Evolutionary conservation across 2,888 invertebrate genomes (phyloP).

Genomic region (Macrophya alboannulata): DNA sequence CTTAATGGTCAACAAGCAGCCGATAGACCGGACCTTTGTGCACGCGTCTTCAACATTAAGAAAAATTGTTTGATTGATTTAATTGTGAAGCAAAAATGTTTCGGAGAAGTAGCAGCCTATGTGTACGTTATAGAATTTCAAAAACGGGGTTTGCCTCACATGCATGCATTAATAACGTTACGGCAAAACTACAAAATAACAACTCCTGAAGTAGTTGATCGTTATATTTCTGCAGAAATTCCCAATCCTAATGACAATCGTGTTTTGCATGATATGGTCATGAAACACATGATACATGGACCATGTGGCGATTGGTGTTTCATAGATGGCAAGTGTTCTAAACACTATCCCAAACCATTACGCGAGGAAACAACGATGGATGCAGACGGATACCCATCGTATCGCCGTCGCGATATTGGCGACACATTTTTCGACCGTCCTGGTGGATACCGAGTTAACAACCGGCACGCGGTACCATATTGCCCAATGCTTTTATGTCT

Average conservation of each 20-base stretch:
- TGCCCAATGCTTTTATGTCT: constrained; percentile 59
- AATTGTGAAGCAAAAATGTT: constrained; percentile 58
- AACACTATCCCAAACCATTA: constrained; percentile 69
- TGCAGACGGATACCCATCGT: constrained; percentile 68
- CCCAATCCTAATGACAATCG: not conserved
- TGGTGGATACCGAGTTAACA: constrained; percentile 56
- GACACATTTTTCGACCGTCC: constrained; percentile 10
- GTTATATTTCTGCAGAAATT: constrained; percentile 40
- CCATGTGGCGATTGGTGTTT: constrained; percentile 70
- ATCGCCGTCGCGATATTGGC: constrained; percentile 65
- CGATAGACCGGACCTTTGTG: constrained; percentile 75
- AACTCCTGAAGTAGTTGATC: constrained; percentile 33
- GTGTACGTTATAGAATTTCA: constrained; percentile 71
- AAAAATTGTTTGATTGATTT: constrained; percentile 66
- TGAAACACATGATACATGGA: constrained; percentile 58
- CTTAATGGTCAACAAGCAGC: constrained; percentile 64
- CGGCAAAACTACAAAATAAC: constrained; percentile 58
- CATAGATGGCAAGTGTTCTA: constrained; percentile 66
- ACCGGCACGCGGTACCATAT: constrained; percentile 72
- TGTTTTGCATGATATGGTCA: constrained; percentile 20
- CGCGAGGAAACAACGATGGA: constrained; percentile 63
- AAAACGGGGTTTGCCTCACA: constrained; percentile 68
- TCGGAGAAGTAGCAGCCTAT: constrained; percentile 61
- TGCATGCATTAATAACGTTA: constrained; percentile 59
- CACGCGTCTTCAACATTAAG: constrained; percentile 72